Percentiles rank a stretch among this genome's conserved stretches.
These are phyloP conservation scores for Hiodon tergisus DNA, from an alignment of 2,113 vertebrate genomes.

Conservation along the genomic window DNA sequence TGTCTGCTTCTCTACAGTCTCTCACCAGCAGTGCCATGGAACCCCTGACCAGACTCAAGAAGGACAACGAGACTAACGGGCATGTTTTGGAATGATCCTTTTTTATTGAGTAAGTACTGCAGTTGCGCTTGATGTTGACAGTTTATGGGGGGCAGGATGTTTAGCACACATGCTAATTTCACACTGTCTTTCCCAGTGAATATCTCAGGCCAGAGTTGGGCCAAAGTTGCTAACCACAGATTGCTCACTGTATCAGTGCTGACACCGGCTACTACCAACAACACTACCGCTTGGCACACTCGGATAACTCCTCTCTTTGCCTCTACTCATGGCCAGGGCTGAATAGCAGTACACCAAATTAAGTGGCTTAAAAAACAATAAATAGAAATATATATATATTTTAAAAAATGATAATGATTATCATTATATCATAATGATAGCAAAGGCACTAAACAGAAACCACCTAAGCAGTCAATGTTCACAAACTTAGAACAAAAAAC, in stretches of 20 bases:
- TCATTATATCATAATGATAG: slow-evolving; percentile 47
- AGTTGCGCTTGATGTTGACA: not conserved
- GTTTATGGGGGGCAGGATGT: not conserved
- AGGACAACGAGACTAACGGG: not conserved
- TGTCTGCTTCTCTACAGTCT: not conserved
- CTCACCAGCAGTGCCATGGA: too few species aligned
- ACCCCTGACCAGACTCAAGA: not conserved
- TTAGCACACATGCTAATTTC: not conserved
- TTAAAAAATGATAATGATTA: slow-evolving; percentile 68
- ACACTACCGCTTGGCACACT: not conserved
- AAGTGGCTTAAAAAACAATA: slow-evolving; percentile 78
- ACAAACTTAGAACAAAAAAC: slow-evolving; percentile 30
- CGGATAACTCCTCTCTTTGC: not conserved
- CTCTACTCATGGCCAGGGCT: slow-evolving; percentile 2
- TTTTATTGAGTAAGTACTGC: not conserved
- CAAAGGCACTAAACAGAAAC: slow-evolving; percentile 37
- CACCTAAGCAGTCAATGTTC: slow-evolving; percentile 16
- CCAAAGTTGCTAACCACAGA: not conserved
- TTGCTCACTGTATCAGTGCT: too few species aligned
- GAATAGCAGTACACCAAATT: slow-evolving; percentile 8
- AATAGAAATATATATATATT: slow-evolving; percentile 60
- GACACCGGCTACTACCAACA: too few species aligned
- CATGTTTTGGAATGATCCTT: slow-evolving; percentile 3
- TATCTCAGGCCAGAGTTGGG: not conserved
- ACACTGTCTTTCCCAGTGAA: slow-evolving; percentile 3